Evolutionary conservation across 2,113 vertebrate species (phyloP).

Genomic region (Mesembrinibis cayennensis): DNA sequence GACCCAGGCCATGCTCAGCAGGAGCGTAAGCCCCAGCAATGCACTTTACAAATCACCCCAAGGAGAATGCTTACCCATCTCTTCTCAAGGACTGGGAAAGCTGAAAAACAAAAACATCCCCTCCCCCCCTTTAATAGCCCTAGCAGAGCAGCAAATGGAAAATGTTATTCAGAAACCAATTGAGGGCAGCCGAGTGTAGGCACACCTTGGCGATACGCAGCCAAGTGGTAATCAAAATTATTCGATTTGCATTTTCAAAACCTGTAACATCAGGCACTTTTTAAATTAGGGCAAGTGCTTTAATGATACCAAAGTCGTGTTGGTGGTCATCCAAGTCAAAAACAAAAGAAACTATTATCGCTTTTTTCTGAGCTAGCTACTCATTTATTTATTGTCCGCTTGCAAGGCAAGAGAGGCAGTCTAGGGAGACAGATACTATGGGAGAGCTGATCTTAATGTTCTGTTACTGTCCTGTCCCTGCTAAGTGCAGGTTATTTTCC

Average conservation of each 20-base stretch:
- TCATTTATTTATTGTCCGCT: neutral
- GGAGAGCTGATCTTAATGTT: neutral
- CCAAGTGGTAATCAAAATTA: neutral
- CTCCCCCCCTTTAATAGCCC: neutral
- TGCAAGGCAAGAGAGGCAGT: neutral
- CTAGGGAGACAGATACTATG: neutral
- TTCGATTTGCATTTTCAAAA: neutral
- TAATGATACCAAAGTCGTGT: neutral
- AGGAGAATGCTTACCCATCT: conserved; percentile 24
- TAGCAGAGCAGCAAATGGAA: neutral
- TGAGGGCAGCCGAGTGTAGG: neutral
- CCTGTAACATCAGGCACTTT: neutral
- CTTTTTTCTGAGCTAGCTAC: neutral
- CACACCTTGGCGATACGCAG: neutral
- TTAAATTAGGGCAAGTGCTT: neutral
- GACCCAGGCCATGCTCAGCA: neutral
- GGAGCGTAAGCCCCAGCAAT: neutral
- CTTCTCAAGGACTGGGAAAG: conserved; percentile 39
- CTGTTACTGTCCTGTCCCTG: neutral
- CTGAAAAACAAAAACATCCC: neutral
- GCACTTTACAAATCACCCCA: conserved; percentile 16
- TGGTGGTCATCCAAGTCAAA: neutral
- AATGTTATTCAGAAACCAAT: neutral
- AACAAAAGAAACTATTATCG: neutral
- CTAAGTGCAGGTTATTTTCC: neutral